A percentile compares a stretch with the other conserved stretches of the same genome.
Conservation (phyloP, 2,113 vertebrate species). For the Origma solitaria region DNA sequence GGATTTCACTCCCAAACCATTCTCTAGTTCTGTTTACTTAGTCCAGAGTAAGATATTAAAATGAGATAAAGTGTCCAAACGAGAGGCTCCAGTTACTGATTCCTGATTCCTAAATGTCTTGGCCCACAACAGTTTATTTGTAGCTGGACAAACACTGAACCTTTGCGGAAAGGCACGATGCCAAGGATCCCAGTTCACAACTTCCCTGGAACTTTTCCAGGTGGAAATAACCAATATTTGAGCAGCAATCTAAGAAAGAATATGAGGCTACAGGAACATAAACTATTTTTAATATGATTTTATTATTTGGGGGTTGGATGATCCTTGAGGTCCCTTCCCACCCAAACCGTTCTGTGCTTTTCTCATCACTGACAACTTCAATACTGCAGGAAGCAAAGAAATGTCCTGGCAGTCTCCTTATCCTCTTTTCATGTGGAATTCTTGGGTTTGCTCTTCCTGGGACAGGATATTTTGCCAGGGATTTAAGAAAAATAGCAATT, state of each 20-base stretch:
- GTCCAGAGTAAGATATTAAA: not conserved
- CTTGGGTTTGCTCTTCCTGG: not conserved
- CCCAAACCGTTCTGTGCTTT: not conserved
- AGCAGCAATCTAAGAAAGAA: not conserved
- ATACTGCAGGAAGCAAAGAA: not conserved
- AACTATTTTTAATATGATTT: not conserved
- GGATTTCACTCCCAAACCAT: not conserved
- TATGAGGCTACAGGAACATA: not conserved
- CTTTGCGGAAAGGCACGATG: not conserved
- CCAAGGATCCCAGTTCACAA: not conserved
- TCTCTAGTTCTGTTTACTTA: accelerated
- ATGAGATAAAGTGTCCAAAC: not conserved
- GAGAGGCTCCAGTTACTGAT: not conserved
- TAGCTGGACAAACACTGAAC: not conserved
- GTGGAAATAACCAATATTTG: not conserved
- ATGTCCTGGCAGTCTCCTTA: not conserved
- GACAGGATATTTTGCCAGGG: not conserved
- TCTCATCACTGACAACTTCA: not conserved
- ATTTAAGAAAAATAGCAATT: not conserved
- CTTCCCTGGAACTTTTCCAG: not conserved
- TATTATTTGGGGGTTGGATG: not conserved
- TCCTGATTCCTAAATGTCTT: not conserved
- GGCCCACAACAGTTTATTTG: accelerated
- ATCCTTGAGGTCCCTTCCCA: not conserved
- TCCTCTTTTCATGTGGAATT: not conserved